Conservation (phyloP, 2,888 invertebrate genomes). For the Mythimna albipuncta region DNA sequence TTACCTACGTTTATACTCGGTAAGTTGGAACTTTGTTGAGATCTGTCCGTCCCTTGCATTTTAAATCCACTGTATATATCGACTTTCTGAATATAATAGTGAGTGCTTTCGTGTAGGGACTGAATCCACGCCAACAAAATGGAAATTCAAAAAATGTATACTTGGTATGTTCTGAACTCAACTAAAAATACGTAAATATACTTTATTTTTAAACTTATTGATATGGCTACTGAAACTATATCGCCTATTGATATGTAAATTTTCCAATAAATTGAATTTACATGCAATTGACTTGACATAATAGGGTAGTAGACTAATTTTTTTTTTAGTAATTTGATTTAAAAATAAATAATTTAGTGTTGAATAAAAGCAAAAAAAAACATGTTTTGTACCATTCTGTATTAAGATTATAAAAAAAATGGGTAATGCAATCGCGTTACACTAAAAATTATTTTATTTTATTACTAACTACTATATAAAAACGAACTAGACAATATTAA, state of each 20-base stretch:
- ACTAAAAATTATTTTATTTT: too few species aligned
- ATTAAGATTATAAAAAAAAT: too few species aligned
- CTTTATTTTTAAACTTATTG: not conserved
- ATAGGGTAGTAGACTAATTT: not conserved
- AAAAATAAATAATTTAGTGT: too few species aligned
- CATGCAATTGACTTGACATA: constrained; percentile 7
- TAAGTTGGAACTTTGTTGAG: constrained; percentile 80
- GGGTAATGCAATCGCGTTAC: not conserved
- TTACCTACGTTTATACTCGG: constrained; percentile 67
- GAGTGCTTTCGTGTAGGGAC: constrained; percentile 64
- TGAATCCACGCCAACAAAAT: constrained; percentile 71
- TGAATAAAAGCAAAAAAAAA: too few species aligned
- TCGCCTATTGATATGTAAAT: not conserved
- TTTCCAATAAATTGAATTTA: not conserved
- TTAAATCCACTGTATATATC: constrained; percentile 77
- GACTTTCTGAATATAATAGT: constrained; percentile 75
- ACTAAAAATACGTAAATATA: not conserved
- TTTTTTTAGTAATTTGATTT: too few species aligned
- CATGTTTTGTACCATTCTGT: too few species aligned
- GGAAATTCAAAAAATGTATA: constrained; percentile 62
- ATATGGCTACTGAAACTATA: not conserved
- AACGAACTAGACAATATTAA: not conserved
- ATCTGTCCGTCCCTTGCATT: constrained; percentile 79
- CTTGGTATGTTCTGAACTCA: not conserved
- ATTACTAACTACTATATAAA: not conserved